A percentile compares a stretch with the other conserved stretches of the same genome.
These are phyloP conservation scores for Anoplolepis gracilipes DNA, from an alignment of 1,140 invertebrate genomes.

Conservation along the genomic window DNA sequence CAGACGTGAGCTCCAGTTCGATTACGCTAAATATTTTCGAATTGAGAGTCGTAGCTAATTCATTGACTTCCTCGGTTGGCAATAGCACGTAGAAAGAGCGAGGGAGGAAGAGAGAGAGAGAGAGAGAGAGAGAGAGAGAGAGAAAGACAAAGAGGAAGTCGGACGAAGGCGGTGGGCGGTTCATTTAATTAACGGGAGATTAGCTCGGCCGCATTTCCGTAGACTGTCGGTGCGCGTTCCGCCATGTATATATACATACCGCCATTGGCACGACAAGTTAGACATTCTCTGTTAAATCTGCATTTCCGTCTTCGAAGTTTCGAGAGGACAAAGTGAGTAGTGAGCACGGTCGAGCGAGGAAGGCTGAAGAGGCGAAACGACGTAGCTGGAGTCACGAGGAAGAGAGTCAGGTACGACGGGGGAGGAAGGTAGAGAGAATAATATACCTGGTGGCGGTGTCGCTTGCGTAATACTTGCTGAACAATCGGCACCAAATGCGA, in stretches of 20 bases:
- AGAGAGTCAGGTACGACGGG: neutral
- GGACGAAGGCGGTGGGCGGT: neutral
- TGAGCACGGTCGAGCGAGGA: constrained; percentile 35
- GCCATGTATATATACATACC: constrained; percentile 35
- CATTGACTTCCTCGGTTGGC: constrained; percentile 36
- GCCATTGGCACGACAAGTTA: constrained; percentile 60
- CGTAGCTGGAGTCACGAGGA: neutral
- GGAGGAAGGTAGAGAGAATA: constrained; percentile 32
- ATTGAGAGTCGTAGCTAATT: constrained; percentile 36
- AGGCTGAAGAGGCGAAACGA: constrained; percentile 11
- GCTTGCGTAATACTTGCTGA: constrained; percentile 59
- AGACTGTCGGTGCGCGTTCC: constrained; percentile 19
- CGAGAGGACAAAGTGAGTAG: constrained; percentile 39
- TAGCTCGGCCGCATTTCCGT: constrained; percentile 72
- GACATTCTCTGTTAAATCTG: constrained; percentile 74
- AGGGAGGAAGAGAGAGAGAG: neutral
- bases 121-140: neutral
- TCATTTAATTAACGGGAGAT: constrained; percentile 78
- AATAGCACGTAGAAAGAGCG: constrained; percentile 3
- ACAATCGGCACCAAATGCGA: constrained; percentile 59
- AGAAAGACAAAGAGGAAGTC: neutral
- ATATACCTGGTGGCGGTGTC: constrained; percentile 3
- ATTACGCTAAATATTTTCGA: constrained; percentile 46
- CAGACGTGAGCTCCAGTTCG: neutral
- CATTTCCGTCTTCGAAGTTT: constrained; percentile 75